These are phyloP conservation scores for Nebria ingens DNA, from an alignment of 1,140 invertebrate species.

Conservation along the genomic window DNA sequence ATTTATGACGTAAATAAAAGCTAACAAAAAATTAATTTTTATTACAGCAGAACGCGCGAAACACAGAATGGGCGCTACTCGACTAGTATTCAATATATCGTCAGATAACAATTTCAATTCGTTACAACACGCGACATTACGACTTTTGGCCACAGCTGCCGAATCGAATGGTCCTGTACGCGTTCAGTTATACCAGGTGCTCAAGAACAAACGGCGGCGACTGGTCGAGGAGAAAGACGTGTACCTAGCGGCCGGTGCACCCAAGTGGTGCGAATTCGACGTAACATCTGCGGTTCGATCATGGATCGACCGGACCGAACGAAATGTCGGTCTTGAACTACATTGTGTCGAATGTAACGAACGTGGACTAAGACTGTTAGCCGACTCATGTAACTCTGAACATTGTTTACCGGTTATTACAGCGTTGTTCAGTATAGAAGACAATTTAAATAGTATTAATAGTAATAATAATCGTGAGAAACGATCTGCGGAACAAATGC, in stretches of 20 bases:
- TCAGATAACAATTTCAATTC: background rate
- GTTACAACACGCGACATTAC: constrained; percentile 26
- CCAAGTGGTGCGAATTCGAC: constrained; percentile 46
- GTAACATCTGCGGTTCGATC: constrained; percentile 37
- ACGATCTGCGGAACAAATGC: constrained; percentile 28
- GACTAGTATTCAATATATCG: background rate
- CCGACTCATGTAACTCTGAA: constrained; percentile 34
- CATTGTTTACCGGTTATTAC: constrained; percentile 32
- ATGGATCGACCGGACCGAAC: constrained; percentile 36
- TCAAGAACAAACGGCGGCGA: constrained; percentile 20
- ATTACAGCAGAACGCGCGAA: background rate
- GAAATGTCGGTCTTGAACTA: constrained; percentile 41
- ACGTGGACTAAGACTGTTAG: constrained; percentile 28
- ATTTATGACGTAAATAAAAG: background rate
- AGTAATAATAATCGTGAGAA: constrained; percentile 15
- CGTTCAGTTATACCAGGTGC: constrained; percentile 25
- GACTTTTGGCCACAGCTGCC: constrained; percentile 23
- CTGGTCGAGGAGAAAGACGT: constrained; percentile 23
- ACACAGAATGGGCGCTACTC: background rate
- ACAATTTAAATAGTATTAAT: constrained; percentile 4
- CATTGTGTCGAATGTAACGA: constrained; percentile 35
- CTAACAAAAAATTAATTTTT: background rate
- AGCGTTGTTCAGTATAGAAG: constrained; percentile 5
- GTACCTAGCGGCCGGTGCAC: constrained; percentile 21
- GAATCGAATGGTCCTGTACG: constrained; percentile 16